Conservation (phyloP, 2,113 vertebrate species). For the Sminthopsis crassicaudata region DNA sequence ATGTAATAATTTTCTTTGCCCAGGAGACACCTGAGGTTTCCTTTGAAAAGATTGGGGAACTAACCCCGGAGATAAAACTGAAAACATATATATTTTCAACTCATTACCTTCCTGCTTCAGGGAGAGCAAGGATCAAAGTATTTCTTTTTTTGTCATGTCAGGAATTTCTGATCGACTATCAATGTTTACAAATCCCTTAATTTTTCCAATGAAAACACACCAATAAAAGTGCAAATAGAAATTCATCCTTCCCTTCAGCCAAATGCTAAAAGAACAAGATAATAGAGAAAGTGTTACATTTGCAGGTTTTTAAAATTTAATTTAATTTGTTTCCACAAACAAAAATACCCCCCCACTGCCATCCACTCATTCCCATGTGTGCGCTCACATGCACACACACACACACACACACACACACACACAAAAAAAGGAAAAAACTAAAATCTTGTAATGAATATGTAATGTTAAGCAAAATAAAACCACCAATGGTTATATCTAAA, state of each 20-base stretch:
- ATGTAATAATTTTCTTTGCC: conserved; percentile 82
- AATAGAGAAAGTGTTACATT: neutral
- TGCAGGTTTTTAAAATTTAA: neutral
- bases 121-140: conserved; percentile 35
- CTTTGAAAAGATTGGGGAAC: conserved; percentile 78
- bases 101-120: conserved; percentile 32
- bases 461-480: neutral
- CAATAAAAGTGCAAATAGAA: conserved; percentile 44
- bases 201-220: conserved; percentile 19
- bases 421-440: neutral
- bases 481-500: neutral
- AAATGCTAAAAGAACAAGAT: neutral
- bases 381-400: neutral
- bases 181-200: conserved; percentile 47
- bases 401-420: neutral
- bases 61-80: conserved; percentile 66
- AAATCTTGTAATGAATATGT: neutral
- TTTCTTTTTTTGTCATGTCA: conserved; percentile 38
- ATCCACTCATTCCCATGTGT: neutral
- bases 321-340: neutral
- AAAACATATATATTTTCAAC: conserved; percentile 8
- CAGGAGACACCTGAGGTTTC: conserved; percentile 79
- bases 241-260: neutral
- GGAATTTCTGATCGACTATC: conserved; percentile 34
- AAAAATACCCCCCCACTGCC: neutral